phyloP scores from a whole-genome alignment of 2,888 invertebrate genomes.

The Caradrina kadenii region DNA sequence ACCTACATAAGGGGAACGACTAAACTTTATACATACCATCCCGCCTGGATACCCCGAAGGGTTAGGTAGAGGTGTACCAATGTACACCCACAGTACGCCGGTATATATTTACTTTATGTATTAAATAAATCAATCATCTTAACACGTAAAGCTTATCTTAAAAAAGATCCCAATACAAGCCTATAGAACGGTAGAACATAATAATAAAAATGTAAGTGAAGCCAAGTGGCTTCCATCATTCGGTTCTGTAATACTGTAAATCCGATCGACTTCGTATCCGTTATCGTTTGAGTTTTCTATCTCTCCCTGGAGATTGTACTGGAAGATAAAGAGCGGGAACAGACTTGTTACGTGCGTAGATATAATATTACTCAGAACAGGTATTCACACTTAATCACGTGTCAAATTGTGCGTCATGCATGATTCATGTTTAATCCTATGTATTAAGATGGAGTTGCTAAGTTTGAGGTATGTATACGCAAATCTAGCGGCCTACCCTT shows the following conservation, averaged over 20 bases:
- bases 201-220: conserved; percentile 34
- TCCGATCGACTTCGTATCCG: conserved; percentile 40
- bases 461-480: not conserved
- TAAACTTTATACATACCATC: no score
- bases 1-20: no score
- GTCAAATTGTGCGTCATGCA: conserved; percentile 23
- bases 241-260: conserved; percentile 32
- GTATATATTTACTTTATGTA: no score
- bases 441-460: conserved; percentile 28
- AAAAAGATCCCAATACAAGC: not conserved
- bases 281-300: conserved; percentile 43
- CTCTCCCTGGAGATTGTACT: conserved; percentile 30
- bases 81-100: no score
- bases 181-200: conserved; percentile 18
- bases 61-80: no score
- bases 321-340: conserved; percentile 16
- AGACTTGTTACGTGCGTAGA: not conserved
- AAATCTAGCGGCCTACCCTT: not conserved
- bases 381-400: conserved; percentile 35
- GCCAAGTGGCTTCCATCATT: not conserved
- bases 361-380: conserved; percentile 3
- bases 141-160: not conserved
- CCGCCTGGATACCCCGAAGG: no score
- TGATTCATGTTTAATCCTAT: conserved; percentile 31
- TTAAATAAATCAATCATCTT: not conserved